phyloP scores from a whole-genome alignment of 2,797 vertebrate genomes.

The Xenentodon cancila region DNA sequence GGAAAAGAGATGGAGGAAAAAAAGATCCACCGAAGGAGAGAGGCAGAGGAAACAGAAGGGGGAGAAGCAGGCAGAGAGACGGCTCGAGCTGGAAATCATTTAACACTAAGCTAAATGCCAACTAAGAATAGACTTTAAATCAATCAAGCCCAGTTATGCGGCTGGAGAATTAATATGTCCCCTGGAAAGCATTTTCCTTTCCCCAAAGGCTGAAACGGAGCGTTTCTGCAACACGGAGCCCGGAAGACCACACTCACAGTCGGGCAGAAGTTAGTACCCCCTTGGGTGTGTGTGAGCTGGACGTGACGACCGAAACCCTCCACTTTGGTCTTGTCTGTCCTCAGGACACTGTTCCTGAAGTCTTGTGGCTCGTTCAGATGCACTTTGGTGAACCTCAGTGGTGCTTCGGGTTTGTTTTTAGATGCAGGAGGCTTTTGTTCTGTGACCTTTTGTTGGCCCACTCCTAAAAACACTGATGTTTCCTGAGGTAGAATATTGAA shows the following conservation, averaged over 20 bases:
- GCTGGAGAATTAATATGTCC: conserved; percentile 72
- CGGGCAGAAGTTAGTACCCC: too few relatives aligned
- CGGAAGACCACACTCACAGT: background rate
- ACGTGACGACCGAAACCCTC: too few relatives aligned
- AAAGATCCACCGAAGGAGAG: conserved; percentile 17
- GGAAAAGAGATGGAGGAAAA: conserved; percentile 15
- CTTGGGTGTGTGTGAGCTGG: too few relatives aligned
- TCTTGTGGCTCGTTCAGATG: too few relatives aligned
- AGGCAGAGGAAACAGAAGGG: conserved; percentile 32
- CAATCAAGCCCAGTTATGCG: conserved; percentile 77
- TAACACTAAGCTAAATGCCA: conserved; percentile 83
- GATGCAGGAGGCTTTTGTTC: too few relatives aligned
- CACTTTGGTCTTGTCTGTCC: too few relatives aligned
- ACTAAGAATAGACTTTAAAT: conserved; percentile 85
- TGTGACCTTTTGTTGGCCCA: too few relatives aligned
- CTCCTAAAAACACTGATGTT: too few relatives aligned
- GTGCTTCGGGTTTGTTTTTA: too few relatives aligned
- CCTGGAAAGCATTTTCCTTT: conserved; percentile 55
- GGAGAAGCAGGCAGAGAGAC: conserved; percentile 41
- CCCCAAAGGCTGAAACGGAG: conserved; percentile 34
- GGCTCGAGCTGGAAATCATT: conserved; percentile 79
- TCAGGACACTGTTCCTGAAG: too few relatives aligned
- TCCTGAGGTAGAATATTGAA: too few relatives aligned
- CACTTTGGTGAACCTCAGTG: too few relatives aligned
- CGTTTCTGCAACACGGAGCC: conserved; percentile 37